Conservation (phyloP, 1,140 invertebrate species). For the Leptopilina clavipes region DNA sequence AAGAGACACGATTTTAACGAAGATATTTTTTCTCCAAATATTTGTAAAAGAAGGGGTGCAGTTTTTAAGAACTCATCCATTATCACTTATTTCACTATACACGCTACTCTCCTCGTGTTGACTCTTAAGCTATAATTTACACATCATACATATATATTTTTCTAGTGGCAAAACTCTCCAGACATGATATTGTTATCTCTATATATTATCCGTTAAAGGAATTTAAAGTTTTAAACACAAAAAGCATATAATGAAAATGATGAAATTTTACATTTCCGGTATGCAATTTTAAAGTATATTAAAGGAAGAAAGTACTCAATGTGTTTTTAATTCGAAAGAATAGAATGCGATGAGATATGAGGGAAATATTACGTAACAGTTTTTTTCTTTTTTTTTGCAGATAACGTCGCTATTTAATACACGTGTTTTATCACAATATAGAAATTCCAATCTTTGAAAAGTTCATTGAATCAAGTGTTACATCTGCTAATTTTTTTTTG, state of each 20-base stretch:
- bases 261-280: neutral
- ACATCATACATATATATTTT: neutral
- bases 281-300: neutral
- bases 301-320: constrained; percentile 20
- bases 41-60: neutral
- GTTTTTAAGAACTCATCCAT: constrained; percentile 18
- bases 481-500: neutral
- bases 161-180: no score
- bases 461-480: constrained; percentile 33
- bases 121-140: neutral
- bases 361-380: constrained; percentile 9
- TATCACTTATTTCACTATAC: constrained; percentile 21
- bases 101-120: neutral
- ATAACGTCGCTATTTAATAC: constrained; percentile 6
- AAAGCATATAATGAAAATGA: neutral
- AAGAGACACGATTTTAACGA: constrained; percentile 1
- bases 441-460: constrained; percentile 26
- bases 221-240: neutral
- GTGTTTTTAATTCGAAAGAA: neutral
- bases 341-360: constrained; percentile 33
- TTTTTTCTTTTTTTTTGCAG: no score
- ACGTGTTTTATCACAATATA: constrained; percentile 8
- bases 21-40: constrained; percentile 15
- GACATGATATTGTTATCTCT: neutral
- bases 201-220: neutral